Base-by-base conservation (phyloP, 1,140 invertebrate genomes). In the Trachymyrmex cornetzi region DNA sequence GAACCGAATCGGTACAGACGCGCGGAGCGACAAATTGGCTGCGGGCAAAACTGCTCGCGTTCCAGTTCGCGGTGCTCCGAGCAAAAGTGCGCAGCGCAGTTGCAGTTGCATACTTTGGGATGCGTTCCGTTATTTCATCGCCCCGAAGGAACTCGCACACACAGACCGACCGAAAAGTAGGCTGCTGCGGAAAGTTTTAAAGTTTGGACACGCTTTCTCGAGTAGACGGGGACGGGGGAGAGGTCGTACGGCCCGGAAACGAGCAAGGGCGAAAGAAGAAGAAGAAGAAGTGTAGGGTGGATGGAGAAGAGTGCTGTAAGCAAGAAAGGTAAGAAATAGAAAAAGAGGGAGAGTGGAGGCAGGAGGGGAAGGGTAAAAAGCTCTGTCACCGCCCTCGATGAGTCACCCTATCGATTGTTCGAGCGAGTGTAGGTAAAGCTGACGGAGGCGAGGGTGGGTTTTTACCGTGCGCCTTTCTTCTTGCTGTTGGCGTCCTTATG, bases 401-500 rank as follows among this genome's bases (percentile, higher is more conserved):
- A 94, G 93, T 95, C 94, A 94, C 86, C 93, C 91, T 93, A 94
- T 95, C 92, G 93, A 94, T 95, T 93, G 90, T 86, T 89, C 80
- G 87, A 59, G 66, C 80, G 64, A 81, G 89, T 91, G 80, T 91
- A 89, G 88, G 88, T 91, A 75, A 91, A 87, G 66, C 86, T 77
- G 80, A 89, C 55, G 85, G 77, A 66, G 82, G 81, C 55, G 84
- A 87, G 84, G 80, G 38, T 48, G 69, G 84, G 50, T 63, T 88
- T 85, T 88, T 87, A 82, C 79, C 90, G 85, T 88, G 61, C 77
- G 82, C 69, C 86, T 80, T 84, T 87, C 86, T 87, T 90, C 75
- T 74, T 55, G 80, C 57, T 53, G 27, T 69, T 64, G 48, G 48
- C 59, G 75, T 88, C 69, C 77, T 92, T 88, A 90, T 88, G 85